Base-by-base conservation (phyloP, 2,888 invertebrate species). In the Nipponacmea schrenckii region DNA sequence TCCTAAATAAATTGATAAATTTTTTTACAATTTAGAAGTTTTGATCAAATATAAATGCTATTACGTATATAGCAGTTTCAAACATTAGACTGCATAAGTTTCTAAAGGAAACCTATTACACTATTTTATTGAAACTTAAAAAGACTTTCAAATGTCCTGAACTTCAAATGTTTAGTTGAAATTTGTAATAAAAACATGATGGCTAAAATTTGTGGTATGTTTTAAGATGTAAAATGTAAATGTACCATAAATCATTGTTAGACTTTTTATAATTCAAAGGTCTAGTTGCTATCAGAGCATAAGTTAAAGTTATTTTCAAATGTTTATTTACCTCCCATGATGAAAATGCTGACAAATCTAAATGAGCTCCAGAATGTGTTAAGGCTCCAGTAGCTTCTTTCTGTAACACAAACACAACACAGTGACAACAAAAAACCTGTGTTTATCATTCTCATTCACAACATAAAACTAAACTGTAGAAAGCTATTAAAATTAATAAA, bases 291-390 rank as follows among this genome's bases (percentile, higher is more conserved):
- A n/a, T n/a, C n/a, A n/a, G n/a, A n/a, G n/a, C n/a, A n/a, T n/a
- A n/a, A n/a, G n/a, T n/a, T n/a, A 31, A 3, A 31, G 2, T 31
- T 31, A 31, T 31, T 31, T 31, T 3, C 5, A 3, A 3, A 31
- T 31, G 2, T 64, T 56, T 5, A 74, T 79, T 75, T 74, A 86
- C 87, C 84, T 89, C 89, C 86, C 86, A 87, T 27, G 97, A 97
- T 0, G 96, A 96, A 89, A 98, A 99, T 0, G 97, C 97, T 0
- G 97, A 97, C n/a, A 99, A 90, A 89, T 99, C 99, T 77, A 99
- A 92, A 91, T 97, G 97, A 4, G 98, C 98, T 26, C 98, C 98
- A 7, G 96, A 93, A 87, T 97, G 95, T 0, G 97, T 94, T 76
- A 99, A 89, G 3, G 97, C 98, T 75, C 91, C 90, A 74, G 96